Conservation (phyloP, 2,888 invertebrate species). For the Lasiommata megera region DNA sequence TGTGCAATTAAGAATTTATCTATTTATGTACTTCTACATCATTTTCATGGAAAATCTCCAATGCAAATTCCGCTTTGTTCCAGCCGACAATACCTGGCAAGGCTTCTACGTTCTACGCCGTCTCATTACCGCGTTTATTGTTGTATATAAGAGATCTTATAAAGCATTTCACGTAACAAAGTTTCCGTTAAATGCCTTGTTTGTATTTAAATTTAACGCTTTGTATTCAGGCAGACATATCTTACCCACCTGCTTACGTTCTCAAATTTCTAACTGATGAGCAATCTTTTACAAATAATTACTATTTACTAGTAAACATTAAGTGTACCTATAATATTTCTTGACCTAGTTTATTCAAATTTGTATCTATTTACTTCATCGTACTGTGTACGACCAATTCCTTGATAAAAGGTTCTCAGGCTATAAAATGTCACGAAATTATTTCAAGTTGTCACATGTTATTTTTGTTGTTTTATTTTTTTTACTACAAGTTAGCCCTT, state of each 20-base stretch:
- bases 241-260: conserved; percentile 6
- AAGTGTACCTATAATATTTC: too few relatives aligned
- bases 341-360: too few relatives aligned
- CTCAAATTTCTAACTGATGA: conserved; percentile 12
- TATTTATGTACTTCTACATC: too few relatives aligned
- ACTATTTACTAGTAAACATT: neutral
- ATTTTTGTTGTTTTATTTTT: too few relatives aligned
- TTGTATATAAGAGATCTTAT: conserved; percentile 12
- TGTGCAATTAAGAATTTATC: too few relatives aligned
- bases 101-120: neutral
- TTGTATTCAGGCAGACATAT: conserved; percentile 12
- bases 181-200: conserved; percentile 39
- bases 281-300: conserved; percentile 5
- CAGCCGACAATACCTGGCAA: conserved; percentile 4
- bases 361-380: too few relatives aligned
- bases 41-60: conserved; percentile 2
- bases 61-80: conserved; percentile 2
- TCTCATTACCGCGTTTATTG: neutral
- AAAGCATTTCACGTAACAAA: conserved; percentile 32
- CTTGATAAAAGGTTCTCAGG: too few relatives aligned
- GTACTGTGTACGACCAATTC: too few relatives aligned
- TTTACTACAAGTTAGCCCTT: too few relatives aligned
- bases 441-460: too few relatives aligned
- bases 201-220: conserved; percentile 19
- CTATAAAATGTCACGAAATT: too few relatives aligned